Conservation (phyloP, 1,140 invertebrate genomes). For the Paramacrobiotus metropolitanus region DNA sequence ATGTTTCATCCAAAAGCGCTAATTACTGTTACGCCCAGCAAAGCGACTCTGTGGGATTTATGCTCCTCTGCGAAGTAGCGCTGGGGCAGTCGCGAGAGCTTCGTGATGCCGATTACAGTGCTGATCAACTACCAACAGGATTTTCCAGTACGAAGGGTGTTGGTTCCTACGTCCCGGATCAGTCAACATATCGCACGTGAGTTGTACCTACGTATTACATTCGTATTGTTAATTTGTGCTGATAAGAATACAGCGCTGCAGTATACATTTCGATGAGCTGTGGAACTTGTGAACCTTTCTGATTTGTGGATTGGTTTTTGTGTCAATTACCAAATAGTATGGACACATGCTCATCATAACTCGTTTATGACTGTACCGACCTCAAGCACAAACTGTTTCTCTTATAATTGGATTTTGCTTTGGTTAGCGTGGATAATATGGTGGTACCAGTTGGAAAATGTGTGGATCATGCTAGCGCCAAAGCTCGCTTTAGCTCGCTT, state of each 20-base stretch:
- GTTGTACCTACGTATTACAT: conserved; percentile 26
- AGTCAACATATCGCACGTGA: conserved; percentile 12
- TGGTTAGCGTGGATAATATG: conserved; percentile 26
- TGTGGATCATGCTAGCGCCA: conserved; percentile 19
- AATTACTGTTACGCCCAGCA: conserved; percentile 73
- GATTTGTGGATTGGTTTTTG: neutral
- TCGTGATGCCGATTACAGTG: conserved; percentile 34
- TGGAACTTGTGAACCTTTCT: conserved; percentile 14
- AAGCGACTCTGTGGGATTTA: conserved; percentile 43
- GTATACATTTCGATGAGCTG: conserved; percentile 15
- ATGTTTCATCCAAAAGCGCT: conserved; percentile 95
- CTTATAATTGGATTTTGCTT: neutral
- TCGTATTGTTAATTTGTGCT: conserved; percentile 12
- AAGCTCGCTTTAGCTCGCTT: conserved; percentile 13
- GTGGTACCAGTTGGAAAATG: conserved; percentile 50
- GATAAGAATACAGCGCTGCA: conserved; percentile 40
- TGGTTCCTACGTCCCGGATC: conserved; percentile 15
- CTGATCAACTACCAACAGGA: conserved; percentile 47
- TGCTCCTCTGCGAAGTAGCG: conserved; percentile 84
- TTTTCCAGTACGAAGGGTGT: conserved; percentile 53
- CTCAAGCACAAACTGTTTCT: conserved; percentile 2
- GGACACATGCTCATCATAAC: neutral
- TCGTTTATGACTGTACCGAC: neutral
- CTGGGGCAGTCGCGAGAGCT: conserved; percentile 51
- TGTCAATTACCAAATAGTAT: neutral